Evolutionary conservation across 2,888 invertebrate species (phyloP).

Genomic region (Synanthedon formicaeformis): DNA sequence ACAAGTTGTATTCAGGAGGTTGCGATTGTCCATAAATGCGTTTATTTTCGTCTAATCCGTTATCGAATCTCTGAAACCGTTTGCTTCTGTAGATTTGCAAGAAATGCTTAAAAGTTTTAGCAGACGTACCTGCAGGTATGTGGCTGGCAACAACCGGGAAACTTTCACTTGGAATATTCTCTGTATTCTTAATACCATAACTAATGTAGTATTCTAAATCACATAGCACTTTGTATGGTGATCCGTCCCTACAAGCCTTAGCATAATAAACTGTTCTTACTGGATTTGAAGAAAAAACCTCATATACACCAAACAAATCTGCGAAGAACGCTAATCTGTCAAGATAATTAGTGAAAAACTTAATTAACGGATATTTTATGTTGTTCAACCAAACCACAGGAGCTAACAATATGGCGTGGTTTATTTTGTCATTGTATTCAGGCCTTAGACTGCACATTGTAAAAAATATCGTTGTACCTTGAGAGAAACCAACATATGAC

Average conservation of each 20-base stretch:
- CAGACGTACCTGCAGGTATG: slow-evolving; percentile 44
- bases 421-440: slow-evolving; percentile 46
- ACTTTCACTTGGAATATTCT: slow-evolving; percentile 28
- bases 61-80: slow-evolving; percentile 44
- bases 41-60: slow-evolving; percentile 28
- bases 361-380: slow-evolving; percentile 34
- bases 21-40: slow-evolving; percentile 22
- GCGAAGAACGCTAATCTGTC: slow-evolving; percentile 20
- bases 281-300: slow-evolving; percentile 32
- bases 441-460: slow-evolving; percentile 45
- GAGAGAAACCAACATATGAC: slow-evolving; percentile 54
- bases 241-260: slow-evolving; percentile 26
- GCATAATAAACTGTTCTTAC: slow-evolving; percentile 30
- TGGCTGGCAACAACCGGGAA: slow-evolving; percentile 46
- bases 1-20: slow-evolving; percentile 42
- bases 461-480: slow-evolving; percentile 51
- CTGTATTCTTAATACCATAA: slow-evolving; percentile 36
- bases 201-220: slow-evolving; percentile 35
- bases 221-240: slow-evolving; percentile 32
- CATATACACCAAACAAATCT: slow-evolving; percentile 31
- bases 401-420: slow-evolving; percentile 44
- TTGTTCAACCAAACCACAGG: slow-evolving; percentile 44
- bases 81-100: slow-evolving; percentile 40
- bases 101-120: slow-evolving; percentile 43
- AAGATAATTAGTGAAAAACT: slow-evolving; percentile 26